A percentile compares a stretch with the other conserved stretches of the same genome.
phyloP scores from a whole-genome alignment of 2,888 invertebrate genomes.

The Apotomis capreana region DNA sequence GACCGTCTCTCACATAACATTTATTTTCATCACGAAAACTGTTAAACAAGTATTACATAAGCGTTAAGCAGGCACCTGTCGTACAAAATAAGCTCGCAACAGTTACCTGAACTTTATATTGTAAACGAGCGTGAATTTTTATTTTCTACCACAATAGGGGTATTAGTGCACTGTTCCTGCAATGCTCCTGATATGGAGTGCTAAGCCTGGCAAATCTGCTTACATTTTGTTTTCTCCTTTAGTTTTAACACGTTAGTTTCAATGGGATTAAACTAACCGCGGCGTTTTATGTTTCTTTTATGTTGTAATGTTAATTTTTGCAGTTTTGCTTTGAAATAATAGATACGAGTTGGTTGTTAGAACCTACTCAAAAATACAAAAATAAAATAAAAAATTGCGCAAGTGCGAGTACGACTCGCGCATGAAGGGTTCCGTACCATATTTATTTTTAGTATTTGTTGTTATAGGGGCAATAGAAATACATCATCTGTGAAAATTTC shows the following conservation, averaged over 20 bases:
- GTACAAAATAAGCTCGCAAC: slow-evolving; percentile 6
- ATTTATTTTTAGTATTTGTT: no score
- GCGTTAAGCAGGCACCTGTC: not conserved
- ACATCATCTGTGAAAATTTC: no score
- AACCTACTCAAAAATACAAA: no score
- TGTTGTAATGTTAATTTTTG: no score
- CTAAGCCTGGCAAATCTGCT: slow-evolving; percentile 34
- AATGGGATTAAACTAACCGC: slow-evolving; percentile 4
- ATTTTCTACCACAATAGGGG: slow-evolving; percentile 28
- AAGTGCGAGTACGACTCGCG: no score
- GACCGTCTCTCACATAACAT: no score
- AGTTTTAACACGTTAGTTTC: slow-evolving; percentile 32
- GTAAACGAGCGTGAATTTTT: slow-evolving; percentile 13
- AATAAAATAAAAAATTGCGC: no score
- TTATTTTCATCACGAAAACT: no score
- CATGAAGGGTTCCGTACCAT: no score
- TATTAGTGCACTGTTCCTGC: slow-evolving; percentile 36
- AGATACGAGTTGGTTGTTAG: no score
- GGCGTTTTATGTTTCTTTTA: slow-evolving; percentile 5
- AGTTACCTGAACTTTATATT: slow-evolving; percentile 17
- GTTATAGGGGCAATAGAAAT: no score
- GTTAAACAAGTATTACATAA: not conserved
- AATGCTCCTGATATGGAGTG: slow-evolving; percentile 36
- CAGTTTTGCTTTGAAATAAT: no score
- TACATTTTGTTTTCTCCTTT: slow-evolving; percentile 28